Percentiles rank a stretch among this genome's conserved stretches.
phyloP scores from a whole-genome alignment of 2,888 invertebrate species.

The Drosophila prolongata region DNA sequence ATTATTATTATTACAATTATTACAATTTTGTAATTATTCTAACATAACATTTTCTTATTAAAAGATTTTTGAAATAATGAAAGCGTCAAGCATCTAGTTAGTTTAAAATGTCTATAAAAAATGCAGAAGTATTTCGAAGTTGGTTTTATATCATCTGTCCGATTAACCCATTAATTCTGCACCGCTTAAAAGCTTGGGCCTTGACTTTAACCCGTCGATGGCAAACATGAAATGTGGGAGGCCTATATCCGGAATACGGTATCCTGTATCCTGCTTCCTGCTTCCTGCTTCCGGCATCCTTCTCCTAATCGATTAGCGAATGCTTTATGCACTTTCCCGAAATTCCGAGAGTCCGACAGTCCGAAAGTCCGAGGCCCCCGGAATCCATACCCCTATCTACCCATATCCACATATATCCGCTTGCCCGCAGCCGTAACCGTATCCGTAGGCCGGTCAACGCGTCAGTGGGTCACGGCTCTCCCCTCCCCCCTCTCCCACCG shows the following conservation, averaged over 20 bases:
- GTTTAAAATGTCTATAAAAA: too few relatives aligned
- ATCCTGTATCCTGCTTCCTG: slow-evolving; percentile 17
- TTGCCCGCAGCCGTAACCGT: slow-evolving; percentile 10
- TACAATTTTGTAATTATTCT: too few relatives aligned
- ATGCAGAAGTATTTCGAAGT: too few relatives aligned
- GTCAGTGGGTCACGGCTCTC: slow-evolving; percentile 44
- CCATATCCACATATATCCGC: slow-evolving; percentile 5
- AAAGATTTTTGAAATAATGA: too few relatives aligned
- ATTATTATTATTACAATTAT: too few relatives aligned
- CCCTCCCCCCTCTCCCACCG: background rate
- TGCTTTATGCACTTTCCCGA: slow-evolving; percentile 29
- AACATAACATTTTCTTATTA: too few relatives aligned
- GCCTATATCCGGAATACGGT: slow-evolving; percentile 18
- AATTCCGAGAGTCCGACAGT: slow-evolving; percentile 18
- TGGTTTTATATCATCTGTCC: too few relatives aligned
- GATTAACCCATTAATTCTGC: too few relatives aligned
- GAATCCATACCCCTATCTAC: slow-evolving; percentile 9
- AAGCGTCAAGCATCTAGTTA: too few relatives aligned
- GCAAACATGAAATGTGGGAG: slow-evolving; percentile 8
- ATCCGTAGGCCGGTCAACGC: slow-evolving; percentile 39
- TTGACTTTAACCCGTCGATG: background rate
- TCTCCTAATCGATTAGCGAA: slow-evolving; percentile 33
- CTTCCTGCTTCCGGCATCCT: slow-evolving; percentile 16
- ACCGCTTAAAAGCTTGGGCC: too few relatives aligned
- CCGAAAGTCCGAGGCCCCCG: slow-evolving; percentile 9